Base-by-base conservation (phyloP, 1,140 invertebrate species). In the Tachypleus tridentatus region DNA sequence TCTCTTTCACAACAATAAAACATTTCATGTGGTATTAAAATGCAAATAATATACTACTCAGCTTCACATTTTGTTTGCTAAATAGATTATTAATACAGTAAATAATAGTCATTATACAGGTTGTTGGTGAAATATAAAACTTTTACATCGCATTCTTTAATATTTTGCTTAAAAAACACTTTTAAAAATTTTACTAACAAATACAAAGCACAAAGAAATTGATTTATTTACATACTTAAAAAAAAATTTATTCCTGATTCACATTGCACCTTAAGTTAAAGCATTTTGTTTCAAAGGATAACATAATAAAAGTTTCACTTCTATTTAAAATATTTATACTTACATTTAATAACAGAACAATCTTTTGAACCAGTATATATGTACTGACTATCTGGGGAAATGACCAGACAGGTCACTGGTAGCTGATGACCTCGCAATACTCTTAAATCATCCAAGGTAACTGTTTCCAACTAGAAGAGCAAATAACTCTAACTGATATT, bases 301-400 rank as follows among this genome's bases (percentile, higher is more conserved):
- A 52, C 54, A 56, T 7, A 62, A 61, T 49, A 49, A 47, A 51
- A 60, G n/a, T 57, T 11, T 52, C 10, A 74, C 75, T 76, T 29
- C 29, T 29, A 29, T 29, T 29, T 2, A 29, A 29, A 29, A 29
- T 29, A 29, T 2, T 29, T 29, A 29, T 29, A 29, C 29, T 29
- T 75, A 85, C 92, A 98, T 82, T 96, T 96, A 8, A 96, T 83
- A 60, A 98, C 82, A 57, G 80, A 81, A 58, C 88, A 86, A 77
- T 93, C 91, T 80, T 97, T 97, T 59, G 89, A 92, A 1, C 87
- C 92, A 56, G 86, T 87, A 76, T 85, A 97, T 0, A 90, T 78
- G 75, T 80, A 85, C 73, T 84, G 79, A 52, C 84, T 83, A 78
- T 96, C 87, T 63, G 78, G 78, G 51, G 87, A 87, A 3, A 96